Evolutionary conservation across 2,113 vertebrate species (phyloP).

Genomic region (Nymphicus hollandicus): DNA sequence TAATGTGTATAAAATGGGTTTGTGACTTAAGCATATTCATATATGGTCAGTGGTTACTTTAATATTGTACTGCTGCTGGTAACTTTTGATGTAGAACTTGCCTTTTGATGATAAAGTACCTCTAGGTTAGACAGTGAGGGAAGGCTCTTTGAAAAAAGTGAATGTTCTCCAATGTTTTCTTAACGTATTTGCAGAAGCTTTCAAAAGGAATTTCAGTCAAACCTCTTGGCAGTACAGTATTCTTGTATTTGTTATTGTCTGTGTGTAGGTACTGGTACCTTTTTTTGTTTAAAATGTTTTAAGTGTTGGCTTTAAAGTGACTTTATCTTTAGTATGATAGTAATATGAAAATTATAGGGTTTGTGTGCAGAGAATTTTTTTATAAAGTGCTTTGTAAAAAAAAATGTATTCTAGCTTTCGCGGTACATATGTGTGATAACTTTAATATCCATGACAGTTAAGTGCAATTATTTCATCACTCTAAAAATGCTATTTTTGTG

Average conservation of each 20-base stretch:
- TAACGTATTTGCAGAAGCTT: conserved; percentile 76
- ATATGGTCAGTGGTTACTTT: conserved; percentile 85
- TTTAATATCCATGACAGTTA: conserved; percentile 95
- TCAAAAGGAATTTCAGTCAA: conserved; percentile 82
- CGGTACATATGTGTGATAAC: conserved; percentile 97
- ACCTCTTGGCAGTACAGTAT: conserved; percentile 92
- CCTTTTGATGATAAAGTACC: conserved; percentile 78
- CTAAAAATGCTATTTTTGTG: conserved; percentile 92
- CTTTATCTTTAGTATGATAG: conserved; percentile 92
- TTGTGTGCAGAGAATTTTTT: conserved; percentile 94
- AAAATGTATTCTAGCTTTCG: conserved; percentile 95
- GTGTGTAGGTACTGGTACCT: conserved; percentile 98
- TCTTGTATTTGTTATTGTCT: conserved; percentile 88
- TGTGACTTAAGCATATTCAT: conserved; percentile 89
- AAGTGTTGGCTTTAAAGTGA: conserved; percentile 98
- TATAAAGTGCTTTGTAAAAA: conserved; percentile 97
- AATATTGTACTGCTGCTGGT: conserved; percentile 92
- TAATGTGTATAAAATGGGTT: conserved; percentile 85
- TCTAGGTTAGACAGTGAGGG: conserved; percentile 66
- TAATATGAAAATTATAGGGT: conserved; percentile 92
- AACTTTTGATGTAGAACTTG: conserved; percentile 77
- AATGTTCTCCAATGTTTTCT: conserved; percentile 77
- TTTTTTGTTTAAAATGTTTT: conserved; percentile 87
- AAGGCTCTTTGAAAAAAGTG: conserved; percentile 64
- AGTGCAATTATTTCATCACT: conserved; percentile 91